A percentile compares a stretch with the other conserved stretches of the same genome.
These are phyloP conservation scores for Drosophila mayri DNA, from an alignment of 1,140 invertebrate genomes.

Conservation along the genomic window DNA sequence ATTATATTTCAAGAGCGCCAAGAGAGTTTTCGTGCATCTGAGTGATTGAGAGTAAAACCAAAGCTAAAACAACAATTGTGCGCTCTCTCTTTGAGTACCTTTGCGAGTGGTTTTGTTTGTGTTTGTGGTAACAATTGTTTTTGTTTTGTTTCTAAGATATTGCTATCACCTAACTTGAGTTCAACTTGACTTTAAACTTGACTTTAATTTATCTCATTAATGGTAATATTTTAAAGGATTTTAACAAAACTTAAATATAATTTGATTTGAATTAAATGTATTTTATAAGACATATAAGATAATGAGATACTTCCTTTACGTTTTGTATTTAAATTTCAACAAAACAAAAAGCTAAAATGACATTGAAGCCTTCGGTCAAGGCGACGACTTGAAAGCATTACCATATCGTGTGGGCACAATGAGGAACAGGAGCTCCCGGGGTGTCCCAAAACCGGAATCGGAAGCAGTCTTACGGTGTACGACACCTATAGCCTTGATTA, in stretches of 20 bases:
- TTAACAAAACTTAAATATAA: neutral
- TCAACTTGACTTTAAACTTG: no score
- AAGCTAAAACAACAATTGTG: no score
- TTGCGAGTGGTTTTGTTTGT: conserved; percentile 5
- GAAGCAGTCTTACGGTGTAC: conserved; percentile 28
- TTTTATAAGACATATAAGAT: neutral
- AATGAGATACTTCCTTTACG: neutral
- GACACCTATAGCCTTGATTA: conserved; percentile 49
- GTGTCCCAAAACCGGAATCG: conserved; percentile 37
- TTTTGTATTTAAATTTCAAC: neutral
- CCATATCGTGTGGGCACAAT: conserved; percentile 29
- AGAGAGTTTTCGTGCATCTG: conserved; percentile 13
- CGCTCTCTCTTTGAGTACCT: conserved; percentile 4
- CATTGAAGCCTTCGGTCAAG: neutral
- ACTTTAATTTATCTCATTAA: no score
- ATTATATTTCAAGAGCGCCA: no score
- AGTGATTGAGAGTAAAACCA: conserved; percentile 45
- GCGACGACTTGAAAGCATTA: neutral
- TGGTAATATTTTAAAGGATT: neutral
- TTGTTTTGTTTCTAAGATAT: conserved; percentile 34
- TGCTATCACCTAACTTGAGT: conserved; percentile 22
- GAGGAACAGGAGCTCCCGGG: conserved; percentile 2
- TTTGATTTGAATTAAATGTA: neutral
- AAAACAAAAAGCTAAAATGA: neutral
- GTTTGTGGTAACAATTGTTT: conserved; percentile 28